Evolutionary conservation across 2,113 vertebrate genomes (phyloP).

Genomic region (Myodes glareolus): DNA sequence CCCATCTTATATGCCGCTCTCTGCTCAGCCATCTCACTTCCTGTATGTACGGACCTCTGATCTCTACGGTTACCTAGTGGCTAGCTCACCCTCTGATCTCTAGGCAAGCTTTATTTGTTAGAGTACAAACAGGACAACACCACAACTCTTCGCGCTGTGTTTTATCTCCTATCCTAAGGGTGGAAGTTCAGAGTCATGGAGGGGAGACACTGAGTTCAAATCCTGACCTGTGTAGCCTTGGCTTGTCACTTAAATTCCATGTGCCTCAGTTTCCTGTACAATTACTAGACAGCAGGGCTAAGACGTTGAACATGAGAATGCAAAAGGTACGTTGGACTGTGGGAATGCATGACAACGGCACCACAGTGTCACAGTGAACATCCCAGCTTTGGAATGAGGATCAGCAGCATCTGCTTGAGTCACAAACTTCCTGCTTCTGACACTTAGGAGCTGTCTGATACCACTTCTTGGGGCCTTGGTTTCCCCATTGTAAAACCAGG

Average conservation of each 20-base stretch:
- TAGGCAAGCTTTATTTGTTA: too few species aligned
- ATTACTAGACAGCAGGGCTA: not conserved
- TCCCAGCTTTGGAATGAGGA: not conserved
- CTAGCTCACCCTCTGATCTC: too few species aligned
- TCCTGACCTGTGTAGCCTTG: not conserved
- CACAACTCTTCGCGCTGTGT: not conserved
- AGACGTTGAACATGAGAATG: not conserved
- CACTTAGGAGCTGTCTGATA: not conserved
- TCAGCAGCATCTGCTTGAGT: not conserved
- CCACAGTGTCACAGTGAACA: not conserved
- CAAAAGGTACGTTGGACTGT: not conserved
- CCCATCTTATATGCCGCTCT: too few species aligned
- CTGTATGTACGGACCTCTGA: too few species aligned
- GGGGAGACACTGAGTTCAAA: not conserved
- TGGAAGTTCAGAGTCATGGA: not conserved
- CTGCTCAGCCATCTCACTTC: too few species aligned
- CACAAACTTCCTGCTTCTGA: not conserved
- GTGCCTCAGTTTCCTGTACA: not conserved
- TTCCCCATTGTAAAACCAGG: not conserved
- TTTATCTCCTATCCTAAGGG: not conserved
- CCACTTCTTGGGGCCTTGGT: not conserved
- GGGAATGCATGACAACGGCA: not conserved
- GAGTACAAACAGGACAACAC: too few species aligned
- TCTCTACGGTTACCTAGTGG: too few species aligned
- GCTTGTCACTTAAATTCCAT: not conserved